Evolutionary conservation across 1,140 invertebrate genomes (phyloP).

Genomic region (Stratiolaelaps scimitus): DNA sequence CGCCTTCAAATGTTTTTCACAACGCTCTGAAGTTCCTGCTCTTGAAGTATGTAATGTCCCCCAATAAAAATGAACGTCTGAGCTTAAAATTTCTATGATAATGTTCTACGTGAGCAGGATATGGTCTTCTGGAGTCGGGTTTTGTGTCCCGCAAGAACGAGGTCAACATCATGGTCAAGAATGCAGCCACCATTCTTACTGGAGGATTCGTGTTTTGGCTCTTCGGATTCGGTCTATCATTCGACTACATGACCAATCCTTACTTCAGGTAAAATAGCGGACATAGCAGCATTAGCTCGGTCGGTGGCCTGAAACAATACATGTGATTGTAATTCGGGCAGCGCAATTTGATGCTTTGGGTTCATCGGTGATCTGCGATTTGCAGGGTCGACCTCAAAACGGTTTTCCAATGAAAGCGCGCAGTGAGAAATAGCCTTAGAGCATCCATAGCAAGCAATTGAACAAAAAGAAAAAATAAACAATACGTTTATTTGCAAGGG

Average conservation of each 20-base stretch:
- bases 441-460: too few relatives aligned
- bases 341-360: too few relatives aligned
- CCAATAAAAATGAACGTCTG: background rate
- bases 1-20: background rate
- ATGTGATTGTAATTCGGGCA: too few relatives aligned
- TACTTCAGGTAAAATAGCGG: background rate
- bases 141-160: slow-evolving; percentile 41
- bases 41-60: background rate
- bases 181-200: slow-evolving; percentile 40
- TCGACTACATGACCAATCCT: slow-evolving; percentile 35
- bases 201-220: slow-evolving; percentile 41
- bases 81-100: background rate
- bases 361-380: too few relatives aligned
- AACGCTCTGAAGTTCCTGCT: background rate
- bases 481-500: too few relatives aligned
- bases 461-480: too few relatives aligned
- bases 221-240: slow-evolving; percentile 40
- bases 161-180: slow-evolving; percentile 42
- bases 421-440: too few relatives aligned
- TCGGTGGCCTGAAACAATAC: too few relatives aligned
- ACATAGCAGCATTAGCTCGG: too few relatives aligned
- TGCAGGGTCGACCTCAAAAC: too few relatives aligned
- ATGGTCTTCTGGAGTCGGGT: slow-evolving; percentile 41
- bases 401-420: too few relatives aligned
- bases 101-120: slow-evolving; percentile 35